Percentiles rank a stretch among this genome's conserved stretches.
Conservation (phyloP, 2,888 invertebrate genomes). For the Aspidiotus rigidus region DNA sequence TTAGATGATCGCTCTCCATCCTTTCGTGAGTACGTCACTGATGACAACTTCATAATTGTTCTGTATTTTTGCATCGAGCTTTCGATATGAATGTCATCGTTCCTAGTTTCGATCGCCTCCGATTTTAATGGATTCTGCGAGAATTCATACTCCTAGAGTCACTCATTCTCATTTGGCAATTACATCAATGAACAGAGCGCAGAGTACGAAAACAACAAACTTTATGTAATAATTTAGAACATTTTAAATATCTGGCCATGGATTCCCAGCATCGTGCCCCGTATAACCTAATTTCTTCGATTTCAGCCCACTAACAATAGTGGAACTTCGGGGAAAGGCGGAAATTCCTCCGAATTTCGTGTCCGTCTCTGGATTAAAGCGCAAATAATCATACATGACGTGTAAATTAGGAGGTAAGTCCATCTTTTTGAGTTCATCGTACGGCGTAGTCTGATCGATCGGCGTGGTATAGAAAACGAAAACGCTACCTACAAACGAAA, state of each 20-base stretch:
- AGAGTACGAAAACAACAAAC: too few species aligned
- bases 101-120: too few species aligned
- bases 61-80: too few species aligned
- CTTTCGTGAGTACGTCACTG: too few species aligned
- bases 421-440: slow-evolving; percentile 56
- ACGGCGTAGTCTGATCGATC: slow-evolving; percentile 60
- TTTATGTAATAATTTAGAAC: too few species aligned
- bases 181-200: too few species aligned
- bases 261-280: slow-evolving; percentile 35
- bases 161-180: too few species aligned
- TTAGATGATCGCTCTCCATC: too few species aligned
- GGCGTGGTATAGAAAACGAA: slow-evolving; percentile 62
- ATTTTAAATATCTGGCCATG: slow-evolving; percentile 15
- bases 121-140: too few species aligned
- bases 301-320: slow-evolving; percentile 72
- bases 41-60: too few species aligned
- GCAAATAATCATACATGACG: slow-evolving; percentile 65
- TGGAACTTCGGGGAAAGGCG: slow-evolving; percentile 77
- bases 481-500: slow-evolving; percentile 52
- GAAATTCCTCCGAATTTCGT: slow-evolving; percentile 62
- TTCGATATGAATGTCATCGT: too few species aligned
- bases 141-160: too few species aligned
- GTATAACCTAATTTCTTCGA: slow-evolving; percentile 65
- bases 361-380: slow-evolving; percentile 68
- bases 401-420: slow-evolving; percentile 81